Percentiles rank a stretch among this genome's conserved stretches.
Evolutionary conservation across 2,113 vertebrate genomes (phyloP).

Genomic region (Nesogale talazaci): DNA sequence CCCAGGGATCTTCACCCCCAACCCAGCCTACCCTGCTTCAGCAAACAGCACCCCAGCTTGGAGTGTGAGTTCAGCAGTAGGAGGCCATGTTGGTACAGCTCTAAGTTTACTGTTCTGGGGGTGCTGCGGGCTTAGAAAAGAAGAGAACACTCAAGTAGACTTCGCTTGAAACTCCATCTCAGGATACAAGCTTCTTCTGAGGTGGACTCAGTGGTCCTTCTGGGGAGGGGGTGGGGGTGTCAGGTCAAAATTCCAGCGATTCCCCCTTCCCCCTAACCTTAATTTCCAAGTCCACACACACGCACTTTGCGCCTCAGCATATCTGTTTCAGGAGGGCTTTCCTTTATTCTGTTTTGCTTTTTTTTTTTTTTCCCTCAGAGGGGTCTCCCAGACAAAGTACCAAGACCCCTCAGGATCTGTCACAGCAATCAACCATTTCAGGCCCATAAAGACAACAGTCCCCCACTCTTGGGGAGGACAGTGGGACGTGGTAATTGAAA

Average conservation of each 20-base stretch:
- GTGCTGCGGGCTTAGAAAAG: background rate
- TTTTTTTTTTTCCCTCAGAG: too few species aligned
- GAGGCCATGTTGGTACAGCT: background rate
- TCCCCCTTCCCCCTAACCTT: too few species aligned
- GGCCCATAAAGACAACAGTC: background rate
- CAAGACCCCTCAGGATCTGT: too few species aligned
- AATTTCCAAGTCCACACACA: too few species aligned
- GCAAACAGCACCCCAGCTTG: background rate
- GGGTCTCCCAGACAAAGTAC: too few species aligned
- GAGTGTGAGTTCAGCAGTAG: background rate
- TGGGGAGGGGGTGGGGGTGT: background rate
- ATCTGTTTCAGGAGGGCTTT: background rate
- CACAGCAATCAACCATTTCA: rapidly evolving
- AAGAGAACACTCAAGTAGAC: background rate
- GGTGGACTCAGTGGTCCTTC: background rate
- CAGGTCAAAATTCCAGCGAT: background rate
- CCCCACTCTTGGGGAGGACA: background rate
- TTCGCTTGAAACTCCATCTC: background rate
- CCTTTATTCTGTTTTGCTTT: too few species aligned
- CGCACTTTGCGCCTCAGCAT: background rate
- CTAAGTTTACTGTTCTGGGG: background rate
- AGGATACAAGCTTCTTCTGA: background rate
- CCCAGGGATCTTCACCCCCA: too few species aligned
- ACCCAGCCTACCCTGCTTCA: background rate
- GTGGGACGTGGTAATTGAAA: background rate